Evolutionary conservation across 2,888 invertebrate genomes (phyloP).

Genomic region (Drosophila macrothrix): DNA sequence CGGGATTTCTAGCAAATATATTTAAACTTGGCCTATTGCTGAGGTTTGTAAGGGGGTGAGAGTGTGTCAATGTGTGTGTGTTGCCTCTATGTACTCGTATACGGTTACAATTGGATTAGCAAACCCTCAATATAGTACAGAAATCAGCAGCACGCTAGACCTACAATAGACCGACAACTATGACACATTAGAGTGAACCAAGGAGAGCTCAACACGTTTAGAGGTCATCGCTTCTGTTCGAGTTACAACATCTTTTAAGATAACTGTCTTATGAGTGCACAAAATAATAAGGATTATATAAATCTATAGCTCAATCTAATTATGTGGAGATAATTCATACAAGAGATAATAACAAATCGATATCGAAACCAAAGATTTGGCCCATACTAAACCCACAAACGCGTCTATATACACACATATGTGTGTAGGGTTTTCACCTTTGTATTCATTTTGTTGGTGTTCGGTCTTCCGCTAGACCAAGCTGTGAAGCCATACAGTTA

Average conservation of each 20-base stretch:
- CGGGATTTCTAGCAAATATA: conserved; percentile 22
- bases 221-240: conserved; percentile 1
- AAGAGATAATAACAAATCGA: conserved; percentile 27
- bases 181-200: conserved; percentile 55
- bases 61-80: not conserved
- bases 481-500: conserved; percentile 53
- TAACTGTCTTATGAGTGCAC: not conserved
- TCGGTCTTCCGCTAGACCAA: conserved; percentile 44
- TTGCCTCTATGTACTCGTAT: conserved; percentile 25
- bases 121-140: conserved; percentile 38
- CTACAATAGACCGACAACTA: conserved; percentile 26
- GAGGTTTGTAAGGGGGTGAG: conserved; percentile 9
- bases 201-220: not conserved
- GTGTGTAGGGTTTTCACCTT: conserved; percentile 15
- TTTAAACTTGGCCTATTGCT: conserved; percentile 14
- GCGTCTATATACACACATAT: conserved; percentile 3
- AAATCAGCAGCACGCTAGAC: conserved; percentile 49
- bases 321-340: not conserved
- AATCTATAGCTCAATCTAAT: too few relatives aligned
- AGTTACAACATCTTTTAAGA: not conserved
- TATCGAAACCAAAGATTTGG: conserved; percentile 10
- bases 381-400: conserved; percentile 30
- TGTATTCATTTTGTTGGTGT: conserved; percentile 9
- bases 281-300: not conserved
- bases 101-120: conserved; percentile 83